These are phyloP conservation scores for Vulpes vulpes DNA, from an alignment of 2,113 vertebrate genomes.

Conservation along the genomic window DNA sequence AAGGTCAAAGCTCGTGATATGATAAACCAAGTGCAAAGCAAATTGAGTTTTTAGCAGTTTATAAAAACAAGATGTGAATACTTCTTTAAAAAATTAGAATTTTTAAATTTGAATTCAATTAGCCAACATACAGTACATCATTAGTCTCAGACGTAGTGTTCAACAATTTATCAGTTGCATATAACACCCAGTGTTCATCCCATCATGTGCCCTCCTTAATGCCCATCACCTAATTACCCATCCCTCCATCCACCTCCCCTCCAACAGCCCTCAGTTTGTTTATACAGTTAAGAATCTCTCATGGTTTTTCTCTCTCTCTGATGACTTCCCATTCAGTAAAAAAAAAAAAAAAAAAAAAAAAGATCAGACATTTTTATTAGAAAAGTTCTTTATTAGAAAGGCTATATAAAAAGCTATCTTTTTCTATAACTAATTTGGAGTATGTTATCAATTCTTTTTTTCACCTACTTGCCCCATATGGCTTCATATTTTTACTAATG, in stretches of 20 bases:
- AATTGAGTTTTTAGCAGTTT: neutral
- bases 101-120: too few species aligned
- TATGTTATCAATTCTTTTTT: neutral
- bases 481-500: constrained; percentile 21
- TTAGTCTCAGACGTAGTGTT: too few species aligned
- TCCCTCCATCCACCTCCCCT: too few species aligned
- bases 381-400: neutral
- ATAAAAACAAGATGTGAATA: neutral
- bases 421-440: neutral
- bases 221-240: too few species aligned
- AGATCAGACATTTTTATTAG: neutral
- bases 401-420: neutral
- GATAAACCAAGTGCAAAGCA: neutral
- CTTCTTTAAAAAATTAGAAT: neutral
- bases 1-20: neutral
- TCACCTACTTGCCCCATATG: neutral
- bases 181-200: too few species aligned
- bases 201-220: too few species aligned
- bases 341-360: neutral
- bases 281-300: too few species aligned
- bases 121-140: too few species aligned
- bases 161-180: too few species aligned
- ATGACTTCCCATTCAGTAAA: too few species aligned
- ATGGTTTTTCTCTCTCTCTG: too few species aligned
- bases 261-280: too few species aligned